A percentile compares a stretch with the other conserved stretches of the same genome.
Evolutionary conservation across 2,888 invertebrate genomes (phyloP).

Genomic region (Heliconius ismenius): DNA sequence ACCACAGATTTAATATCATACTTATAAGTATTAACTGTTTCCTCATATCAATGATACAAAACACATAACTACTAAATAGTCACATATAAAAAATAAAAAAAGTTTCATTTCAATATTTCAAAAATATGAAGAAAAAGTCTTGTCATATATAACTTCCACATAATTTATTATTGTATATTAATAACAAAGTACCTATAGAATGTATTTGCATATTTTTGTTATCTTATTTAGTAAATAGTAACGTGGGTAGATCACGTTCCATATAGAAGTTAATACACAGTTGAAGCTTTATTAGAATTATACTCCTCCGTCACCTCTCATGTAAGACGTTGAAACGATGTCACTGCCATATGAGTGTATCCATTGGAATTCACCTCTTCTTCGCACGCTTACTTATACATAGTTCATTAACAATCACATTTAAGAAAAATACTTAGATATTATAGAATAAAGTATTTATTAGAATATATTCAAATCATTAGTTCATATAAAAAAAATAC

Average conservation of each 20-base stretch:
- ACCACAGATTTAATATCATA: not conserved
- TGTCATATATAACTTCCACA: not conserved
- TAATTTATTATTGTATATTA: not conserved
- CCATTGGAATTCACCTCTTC: slow-evolving; percentile 22
- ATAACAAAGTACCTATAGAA: not conserved
- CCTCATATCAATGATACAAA: not conserved
- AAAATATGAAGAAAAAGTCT: not conserved
- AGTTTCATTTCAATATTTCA: no score
- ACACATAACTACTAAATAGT: not conserved
- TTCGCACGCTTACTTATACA: slow-evolving; percentile 14
- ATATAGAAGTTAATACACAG: not conserved
- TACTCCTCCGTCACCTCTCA: slow-evolving; percentile 23
- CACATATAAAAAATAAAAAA: not conserved
- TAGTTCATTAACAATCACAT: not conserved
- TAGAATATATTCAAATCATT: no score
- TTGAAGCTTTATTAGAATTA: slow-evolving; percentile 26
- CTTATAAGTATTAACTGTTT: not conserved
- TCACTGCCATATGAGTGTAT: slow-evolving; percentile 33
- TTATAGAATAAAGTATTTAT: no score
- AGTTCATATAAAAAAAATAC: no score
- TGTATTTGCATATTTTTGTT: not conserved
- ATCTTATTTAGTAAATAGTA: not conserved
- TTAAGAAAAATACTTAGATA: not conserved
- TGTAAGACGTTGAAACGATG: slow-evolving; percentile 30
- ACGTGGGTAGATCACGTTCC: not conserved